A percentile compares a stretch with the other conserved stretches of the same genome.
phyloP scores from a whole-genome alignment of 2,888 invertebrate species.

The Meteorus colon region DNA sequence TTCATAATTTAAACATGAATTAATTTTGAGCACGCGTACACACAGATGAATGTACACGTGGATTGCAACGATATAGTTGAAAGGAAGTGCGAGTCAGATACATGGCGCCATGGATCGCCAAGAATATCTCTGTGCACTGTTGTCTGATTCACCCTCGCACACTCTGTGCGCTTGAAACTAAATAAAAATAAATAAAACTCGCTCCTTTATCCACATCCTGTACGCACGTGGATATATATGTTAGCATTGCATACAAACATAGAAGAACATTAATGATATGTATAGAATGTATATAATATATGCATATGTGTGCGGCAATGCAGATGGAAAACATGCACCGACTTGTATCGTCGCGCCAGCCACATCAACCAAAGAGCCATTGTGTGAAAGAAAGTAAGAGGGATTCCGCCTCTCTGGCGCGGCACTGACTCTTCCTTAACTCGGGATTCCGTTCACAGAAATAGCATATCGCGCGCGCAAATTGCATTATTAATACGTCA shows the following conservation, averaged over 20 bases:
- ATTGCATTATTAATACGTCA: slow-evolving; percentile 49
- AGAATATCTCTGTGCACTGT: slow-evolving; percentile 60
- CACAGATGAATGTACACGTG: slow-evolving; percentile 25
- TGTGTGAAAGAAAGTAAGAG: slow-evolving; percentile 37
- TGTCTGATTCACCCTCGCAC: slow-evolving; percentile 63
- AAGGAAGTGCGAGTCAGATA: slow-evolving; percentile 56
- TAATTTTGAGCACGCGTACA: not conserved
- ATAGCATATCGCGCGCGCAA: slow-evolving; percentile 44
- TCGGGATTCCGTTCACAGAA: slow-evolving; percentile 41
- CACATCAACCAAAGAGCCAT: slow-evolving; percentile 22
- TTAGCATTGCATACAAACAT: not conserved
- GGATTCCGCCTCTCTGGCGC: slow-evolving; percentile 24
- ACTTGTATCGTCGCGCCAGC: slow-evolving; percentile 22
- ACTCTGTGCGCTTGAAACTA: slow-evolving; percentile 43
- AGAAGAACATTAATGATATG: not conserved
- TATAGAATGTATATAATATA: slow-evolving; percentile 13
- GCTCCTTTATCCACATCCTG: slow-evolving; percentile 33
- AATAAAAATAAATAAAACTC: slow-evolving; percentile 30
- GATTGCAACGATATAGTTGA: slow-evolving; percentile 40
- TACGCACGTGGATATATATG: slow-evolving; percentile 13
- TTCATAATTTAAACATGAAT: not conserved
- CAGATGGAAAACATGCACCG: slow-evolving; percentile 33
- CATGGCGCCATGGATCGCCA: slow-evolving; percentile 66
- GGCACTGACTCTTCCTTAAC: slow-evolving; percentile 17
- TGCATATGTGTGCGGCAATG: slow-evolving; percentile 23